phyloP scores from a whole-genome alignment of 2,888 invertebrate genomes.

The Atethmia centrago region DNA sequence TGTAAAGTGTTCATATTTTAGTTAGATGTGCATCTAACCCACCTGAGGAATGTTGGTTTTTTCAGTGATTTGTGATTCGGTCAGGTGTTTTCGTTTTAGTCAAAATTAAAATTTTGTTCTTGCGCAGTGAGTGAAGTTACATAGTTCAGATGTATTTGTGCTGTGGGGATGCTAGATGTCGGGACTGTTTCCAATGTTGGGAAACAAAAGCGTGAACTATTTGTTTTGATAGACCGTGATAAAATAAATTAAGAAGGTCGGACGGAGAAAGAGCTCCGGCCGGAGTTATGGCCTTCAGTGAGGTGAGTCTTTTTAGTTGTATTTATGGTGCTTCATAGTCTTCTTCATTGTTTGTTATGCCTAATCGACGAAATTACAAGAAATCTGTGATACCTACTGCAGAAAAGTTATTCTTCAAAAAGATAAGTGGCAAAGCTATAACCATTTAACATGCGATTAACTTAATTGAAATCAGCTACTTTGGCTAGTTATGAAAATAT shows the following conservation, averaged over 20 bases:
- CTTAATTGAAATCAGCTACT: conserved; percentile 36
- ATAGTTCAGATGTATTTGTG: conserved; percentile 89
- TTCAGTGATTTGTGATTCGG: conserved; percentile 91
- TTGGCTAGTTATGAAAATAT: conserved; percentile 50
- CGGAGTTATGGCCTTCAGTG: conserved; percentile 94
- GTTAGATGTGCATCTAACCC: conserved; percentile 88
- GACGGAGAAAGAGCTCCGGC: conserved; percentile 90
- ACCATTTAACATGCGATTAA: conserved; percentile 21
- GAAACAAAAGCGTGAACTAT: conserved; percentile 90
- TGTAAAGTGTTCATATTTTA: conserved; percentile 73
- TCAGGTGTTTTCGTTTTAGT: conserved; percentile 91
- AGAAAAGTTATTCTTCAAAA: conserved; percentile 23
- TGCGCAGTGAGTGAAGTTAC: conserved; percentile 90
- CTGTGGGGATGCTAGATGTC: conserved; percentile 89
- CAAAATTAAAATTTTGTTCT: conserved; percentile 89
- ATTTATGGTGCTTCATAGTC: conserved; percentile 54
- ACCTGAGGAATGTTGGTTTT: conserved; percentile 92
- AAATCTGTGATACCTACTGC: conserved; percentile 18
- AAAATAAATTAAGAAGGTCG: conserved; percentile 88
- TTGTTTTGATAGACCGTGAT: conserved; percentile 89
- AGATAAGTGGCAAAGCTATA: conserved; percentile 15
- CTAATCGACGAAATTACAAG: conserved; percentile 23
- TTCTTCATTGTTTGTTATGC: conserved; percentile 57
- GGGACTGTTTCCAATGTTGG: conserved; percentile 90
- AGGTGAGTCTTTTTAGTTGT: conserved; percentile 89